phyloP scores from a whole-genome alignment of 2,797 vertebrate species.

The Squalus acanthias region DNA sequence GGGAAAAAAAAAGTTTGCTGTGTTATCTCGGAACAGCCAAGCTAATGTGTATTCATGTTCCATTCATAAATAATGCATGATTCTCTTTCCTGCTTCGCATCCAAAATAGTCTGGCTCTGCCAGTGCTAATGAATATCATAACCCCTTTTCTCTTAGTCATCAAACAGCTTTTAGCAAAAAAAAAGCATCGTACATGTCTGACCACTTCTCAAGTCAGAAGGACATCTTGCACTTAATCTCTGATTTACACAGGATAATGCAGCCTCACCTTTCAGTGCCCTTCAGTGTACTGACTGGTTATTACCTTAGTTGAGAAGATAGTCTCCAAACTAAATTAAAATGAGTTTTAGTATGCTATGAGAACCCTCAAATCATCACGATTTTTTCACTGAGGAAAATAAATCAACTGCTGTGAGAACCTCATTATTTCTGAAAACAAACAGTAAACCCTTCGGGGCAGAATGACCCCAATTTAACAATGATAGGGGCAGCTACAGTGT shows the following conservation, averaged over 20 bases:
- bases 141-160: slow-evolving; percentile 3
- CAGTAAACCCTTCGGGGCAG: slow-evolving; percentile 5
- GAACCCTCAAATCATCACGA: neutral
- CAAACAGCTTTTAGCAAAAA: neutral
- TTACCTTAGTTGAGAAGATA: neutral
- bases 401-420: neutral
- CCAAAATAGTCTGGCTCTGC: neutral
- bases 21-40: slow-evolving; percentile 16
- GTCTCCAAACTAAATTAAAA: slow-evolving; percentile 20
- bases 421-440: slow-evolving; percentile 30
- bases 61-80: neutral
- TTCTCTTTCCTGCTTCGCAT: neutral
- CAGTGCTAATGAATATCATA: slow-evolving; percentile 17
- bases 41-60: slow-evolving; percentile 16
- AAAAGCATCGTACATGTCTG: neutral
- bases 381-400: neutral
- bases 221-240: neutral
- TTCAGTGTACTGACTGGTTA: neutral
- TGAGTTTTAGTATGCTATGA: neutral
- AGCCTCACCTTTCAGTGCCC: neutral
- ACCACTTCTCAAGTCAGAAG: slow-evolving; percentile 18
- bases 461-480: slow-evolving; percentile 23
- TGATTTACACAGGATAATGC: neutral
- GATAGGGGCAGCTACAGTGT: neutral
- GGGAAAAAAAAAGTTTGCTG: slow-evolving; percentile 1